Evolutionary conservation across 2,888 invertebrate species (phyloP).

Genomic region (Gandaritis pyraliata): DNA sequence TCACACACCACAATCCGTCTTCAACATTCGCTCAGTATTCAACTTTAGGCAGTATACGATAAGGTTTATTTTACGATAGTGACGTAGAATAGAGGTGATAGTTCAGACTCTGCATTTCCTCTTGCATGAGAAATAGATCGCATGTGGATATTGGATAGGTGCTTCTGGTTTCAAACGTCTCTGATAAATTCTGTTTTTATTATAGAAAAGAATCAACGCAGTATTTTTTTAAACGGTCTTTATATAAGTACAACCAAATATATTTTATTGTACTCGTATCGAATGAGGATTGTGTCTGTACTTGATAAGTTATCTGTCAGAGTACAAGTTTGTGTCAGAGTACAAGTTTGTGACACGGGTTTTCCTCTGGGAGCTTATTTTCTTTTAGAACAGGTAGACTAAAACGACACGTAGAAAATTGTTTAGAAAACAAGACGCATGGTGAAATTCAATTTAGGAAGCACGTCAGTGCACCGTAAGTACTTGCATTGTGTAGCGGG

Average conservation of each 20-base stretch:
- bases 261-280: too few relatives aligned
- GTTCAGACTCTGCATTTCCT: conserved; percentile 30
- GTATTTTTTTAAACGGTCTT: too few relatives aligned
- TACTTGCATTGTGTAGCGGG: conserved; percentile 10
- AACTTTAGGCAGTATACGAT: conserved; percentile 10
- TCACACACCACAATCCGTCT: conserved; percentile 16
- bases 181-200: conserved; percentile 3
- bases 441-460: conserved; percentile 7
- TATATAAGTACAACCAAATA: too few relatives aligned
- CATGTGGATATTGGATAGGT: conserved; percentile 14
- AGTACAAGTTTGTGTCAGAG: neutral
- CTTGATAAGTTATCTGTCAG: neutral
- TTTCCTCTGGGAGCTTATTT: neutral
- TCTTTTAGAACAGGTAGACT: neutral
- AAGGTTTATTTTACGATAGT: conserved; percentile 23
- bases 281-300: neutral
- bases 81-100: conserved; percentile 24
- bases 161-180: conserved; percentile 14
- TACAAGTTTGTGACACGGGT: neutral
- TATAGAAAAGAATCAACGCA: neutral
- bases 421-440: neutral
- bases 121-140: conserved; percentile 25
- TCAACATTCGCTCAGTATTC: conserved; percentile 15
- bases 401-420: conserved; percentile 6
- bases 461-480: neutral